These are phyloP conservation scores for Aphrocallistes beatrix DNA, from an alignment of 37 sponge, comb jelly and placozoan genomes.

Conservation along the genomic window DNA sequence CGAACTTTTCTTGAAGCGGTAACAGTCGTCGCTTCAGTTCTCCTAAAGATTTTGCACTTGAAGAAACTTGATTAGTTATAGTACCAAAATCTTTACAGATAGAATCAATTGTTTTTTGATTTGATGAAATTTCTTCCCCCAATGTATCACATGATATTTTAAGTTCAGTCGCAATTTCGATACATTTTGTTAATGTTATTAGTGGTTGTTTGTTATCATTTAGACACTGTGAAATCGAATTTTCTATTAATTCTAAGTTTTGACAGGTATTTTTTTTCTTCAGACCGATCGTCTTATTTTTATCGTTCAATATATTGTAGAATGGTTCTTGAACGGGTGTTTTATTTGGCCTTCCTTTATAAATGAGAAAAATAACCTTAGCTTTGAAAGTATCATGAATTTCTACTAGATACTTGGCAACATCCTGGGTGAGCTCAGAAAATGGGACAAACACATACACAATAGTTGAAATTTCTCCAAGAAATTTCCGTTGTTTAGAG, in stretches of 20 bases:
- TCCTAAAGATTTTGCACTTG: background rate
- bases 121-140: background rate
- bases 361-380: slow-evolving; percentile 1
- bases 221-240: background rate
- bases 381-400: background rate
- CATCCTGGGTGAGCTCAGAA: background rate
- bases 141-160: slow-evolving; percentile 22
- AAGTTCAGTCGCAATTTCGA: background rate
- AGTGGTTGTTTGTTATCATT: background rate
- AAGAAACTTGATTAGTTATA: background rate
- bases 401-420: background rate
- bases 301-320: background rate
- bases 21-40: slow-evolving; percentile 4
- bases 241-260: background rate
- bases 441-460: background rate
- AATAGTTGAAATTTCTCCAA: background rate
- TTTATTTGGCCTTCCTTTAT: background rate
- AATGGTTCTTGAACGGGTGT: background rate
- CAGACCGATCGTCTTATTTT: background rate
- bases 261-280: background rate
- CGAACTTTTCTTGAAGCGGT: slow-evolving; percentile 21
- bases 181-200: background rate
- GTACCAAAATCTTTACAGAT: background rate
- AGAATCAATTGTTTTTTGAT: background rate
- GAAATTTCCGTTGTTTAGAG: slow-evolving; percentile 16